Evolutionary conservation across 2,113 vertebrate genomes (phyloP), one percentile per base, ranked within the genome.

Genomic region (Chaetodon auriga): DNA sequence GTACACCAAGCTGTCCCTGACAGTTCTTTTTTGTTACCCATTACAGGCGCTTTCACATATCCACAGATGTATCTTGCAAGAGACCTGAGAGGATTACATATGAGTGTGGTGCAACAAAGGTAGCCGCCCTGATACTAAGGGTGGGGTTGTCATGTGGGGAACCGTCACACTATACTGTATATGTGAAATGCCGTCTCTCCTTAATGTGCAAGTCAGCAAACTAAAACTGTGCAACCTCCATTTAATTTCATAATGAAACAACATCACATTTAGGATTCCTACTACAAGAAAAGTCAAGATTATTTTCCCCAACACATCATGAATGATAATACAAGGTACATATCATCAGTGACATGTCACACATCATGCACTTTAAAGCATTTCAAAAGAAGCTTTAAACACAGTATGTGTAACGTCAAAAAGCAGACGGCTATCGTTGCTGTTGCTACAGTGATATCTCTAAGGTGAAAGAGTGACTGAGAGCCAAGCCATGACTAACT

Each of bases 61-160:
- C 10, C 53, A 71, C 10, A 41, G 36, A 25, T 68, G 68, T 83
- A 63, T 55, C 53, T 71, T 43, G 30, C 58, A 68, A 53, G 57
- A 79, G 23, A 82, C 38, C 60, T 62, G 68, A 82, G 57, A 66
- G 61, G 68, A 80, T 82, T 60, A 81, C 35, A 71, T 74, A 60
- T 70, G 45, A 75, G 46, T 45, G 73, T 35, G 48, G 15, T 30
- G 55, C 75, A 78, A 78, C 70, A 80, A 68, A 81, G 54, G 57
- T 54, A 87, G 46, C 49, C 8, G 68, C 25, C 21, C n/a, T 4
- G 6, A 80, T 43, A 69, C 11, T 12, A 58, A 72, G 9, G 60
- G 19, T 41, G 12, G 7, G 7, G 14, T 57, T 46, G 7, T 35
- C 53, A 53, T 25, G 25, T 53, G 71, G 54, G 53, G 19, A 16